Evolutionary conservation across 2,797 vertebrate species (phyloP), one percentile per base, ranked within the genome.

Genomic region (Gorsachius magnificus): DNA sequence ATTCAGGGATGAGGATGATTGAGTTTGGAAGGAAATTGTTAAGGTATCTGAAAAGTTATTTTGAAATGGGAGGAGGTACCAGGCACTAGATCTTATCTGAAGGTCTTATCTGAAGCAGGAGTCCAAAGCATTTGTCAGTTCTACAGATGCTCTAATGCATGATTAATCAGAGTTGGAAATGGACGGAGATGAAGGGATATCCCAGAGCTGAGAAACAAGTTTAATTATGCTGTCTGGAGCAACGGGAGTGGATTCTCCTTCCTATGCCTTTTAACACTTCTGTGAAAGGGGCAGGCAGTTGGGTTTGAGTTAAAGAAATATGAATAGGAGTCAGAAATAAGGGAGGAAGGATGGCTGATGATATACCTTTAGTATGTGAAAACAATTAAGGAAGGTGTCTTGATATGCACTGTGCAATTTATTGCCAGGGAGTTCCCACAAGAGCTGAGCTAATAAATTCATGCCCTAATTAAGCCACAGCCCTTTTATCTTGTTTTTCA

Each of bases 41-140:
- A 89, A 65, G n/a, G 78, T 77, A 85, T 51, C 75, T 92, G 87
- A 90, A 94, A 96, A 95, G 35, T 80, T 89, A 92, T 95, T 95
- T 93, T 95, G 51, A 96, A 93, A 91, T 48, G 20, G 35, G 31
- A 95, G 51, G 63, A 85, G 28, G 36, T 75, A 84, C 12, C 36
- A 89, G 57, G n/a, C 53, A 89, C 35, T 83, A 83, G 89, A 94
- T 96, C 84, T 95, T 93, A 80, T 94, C 85, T 89, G 89, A 94
- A 94, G 29, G 61, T 36, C 29, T 86, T 92, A 83, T 91, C 93
- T 90, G 88, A 86, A 86, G 35, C 13, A 75, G 65, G 43, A 61
- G 29, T 88, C 85, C 16, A 66, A 89, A 74, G 11, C 64, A 91
- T 90, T 91, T 75, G 5, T 91, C 83, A 57, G 61, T 83, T 81